Evolutionary conservation across 2,113 vertebrate genomes (phyloP), one percentile per base, ranked within the genome.

Genomic region (Fulica atra): DNA sequence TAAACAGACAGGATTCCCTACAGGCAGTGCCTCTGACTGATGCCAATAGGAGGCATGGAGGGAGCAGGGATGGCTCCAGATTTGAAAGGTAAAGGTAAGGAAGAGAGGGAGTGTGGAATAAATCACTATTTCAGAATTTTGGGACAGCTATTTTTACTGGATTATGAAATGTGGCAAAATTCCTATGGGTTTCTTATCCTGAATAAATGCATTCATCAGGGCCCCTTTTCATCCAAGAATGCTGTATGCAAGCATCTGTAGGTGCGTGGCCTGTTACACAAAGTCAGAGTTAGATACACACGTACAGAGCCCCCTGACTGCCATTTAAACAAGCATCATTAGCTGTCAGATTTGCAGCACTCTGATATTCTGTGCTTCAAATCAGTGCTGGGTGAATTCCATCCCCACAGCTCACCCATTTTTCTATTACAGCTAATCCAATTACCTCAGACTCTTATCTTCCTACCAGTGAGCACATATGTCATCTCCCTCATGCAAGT

Each of bases 391-490:
- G 63, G 70, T 5, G 7, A 93, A 91, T 95, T 91, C 78, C 78
- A 69, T 91, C 56, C 15, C 78, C 1, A 2, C 93, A 94, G 87
- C 66, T 95, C 81, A 76, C 44, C n/a, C 93, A 96, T 95, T 96
- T 96, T 97, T 94, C 93, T 87, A 87, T 95, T 92, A 94, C 57
- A 92, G 73, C 65, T 94, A 95, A 97, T 85, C 60, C 70, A 95
- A 53, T 95, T 94, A 89, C 65, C 70, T 92, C 65, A 90, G 91
- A 42, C 64, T 96, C 79, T 86, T 92, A 83, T 93, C 86, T 92
- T 94, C 60, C 60, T 88, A 66, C 33, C 38, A 86, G 28, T 71
- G 51, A 86, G 59, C 60, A 86, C 20, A 56, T 82, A 69, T 88
- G 86, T 78, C 80, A 65, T 82, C 74, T 93, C 85, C 68, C 31